A percentile compares a stretch with the other conserved stretches of the same genome.
Conservation (phyloP, 2,797 vertebrate species). For the Channa striata region DNA sequence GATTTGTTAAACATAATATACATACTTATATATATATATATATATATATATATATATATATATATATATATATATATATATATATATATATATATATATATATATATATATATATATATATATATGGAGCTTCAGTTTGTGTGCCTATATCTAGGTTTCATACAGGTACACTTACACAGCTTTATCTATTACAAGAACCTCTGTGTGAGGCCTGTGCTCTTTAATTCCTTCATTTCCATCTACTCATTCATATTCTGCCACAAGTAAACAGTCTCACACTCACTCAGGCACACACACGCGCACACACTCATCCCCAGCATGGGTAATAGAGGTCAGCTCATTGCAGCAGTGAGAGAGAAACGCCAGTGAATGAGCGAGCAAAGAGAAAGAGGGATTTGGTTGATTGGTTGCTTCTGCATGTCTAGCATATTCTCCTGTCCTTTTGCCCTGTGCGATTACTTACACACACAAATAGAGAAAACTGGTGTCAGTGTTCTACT, state of each 20-base stretch:
- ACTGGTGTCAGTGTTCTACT: slow-evolving; percentile 31
- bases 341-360: slow-evolving; percentile 46
- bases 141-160: background rate
- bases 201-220: slow-evolving; percentile 67
- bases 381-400: slow-evolving; percentile 72
- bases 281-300: slow-evolving; percentile 52
- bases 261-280: slow-evolving; percentile 83
- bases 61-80: too few species aligned
- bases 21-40: too few species aligned
- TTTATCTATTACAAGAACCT: slow-evolving; percentile 52
- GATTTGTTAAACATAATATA: background rate
- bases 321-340: slow-evolving; percentile 86
- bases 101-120: too few species aligned
- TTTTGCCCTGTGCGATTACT: slow-evolving; percentile 30
- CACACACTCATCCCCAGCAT: slow-evolving; percentile 84
- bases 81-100: too few species aligned
- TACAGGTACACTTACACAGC: slow-evolving; percentile 16
- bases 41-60: too few species aligned
- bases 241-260: slow-evolving; percentile 83
- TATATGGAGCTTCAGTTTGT: too few species aligned
- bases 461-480: slow-evolving; percentile 16
- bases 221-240: slow-evolving; percentile 79
- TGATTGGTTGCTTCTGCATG: slow-evolving; percentile 75
- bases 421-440: slow-evolving; percentile 61
- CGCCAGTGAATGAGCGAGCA: slow-evolving; percentile 68